Percentiles rank a stretch among this genome's conserved stretches.
Evolutionary conservation across 2,888 invertebrate genomes (phyloP).

Genomic region (Sarcophaga rosellei): DNA sequence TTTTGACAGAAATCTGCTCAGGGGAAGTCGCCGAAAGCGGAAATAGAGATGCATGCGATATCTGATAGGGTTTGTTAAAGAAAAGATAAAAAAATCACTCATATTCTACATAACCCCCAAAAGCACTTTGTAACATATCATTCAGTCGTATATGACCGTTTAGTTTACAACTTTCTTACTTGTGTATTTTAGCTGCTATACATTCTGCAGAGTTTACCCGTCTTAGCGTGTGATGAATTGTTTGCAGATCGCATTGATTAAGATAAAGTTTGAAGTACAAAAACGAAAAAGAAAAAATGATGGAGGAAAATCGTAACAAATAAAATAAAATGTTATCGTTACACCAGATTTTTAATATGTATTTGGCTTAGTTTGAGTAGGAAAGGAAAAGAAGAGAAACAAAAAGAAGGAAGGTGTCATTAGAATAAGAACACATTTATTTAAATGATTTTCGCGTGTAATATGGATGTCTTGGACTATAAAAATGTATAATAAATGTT

Average conservation of each 20-base stretch:
- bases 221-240: slow-evolving; percentile 77
- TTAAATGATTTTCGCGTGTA: neutral
- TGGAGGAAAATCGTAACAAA: neutral
- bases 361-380: neutral
- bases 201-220: slow-evolving; percentile 14
- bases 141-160: too few relatives aligned
- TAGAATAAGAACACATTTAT: slow-evolving; percentile 67
- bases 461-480: neutral
- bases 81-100: too few relatives aligned
- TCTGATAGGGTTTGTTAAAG: too few relatives aligned
- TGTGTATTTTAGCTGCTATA: neutral
- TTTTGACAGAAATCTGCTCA: too few relatives aligned
- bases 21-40: too few relatives aligned
- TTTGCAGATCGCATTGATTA: slow-evolving; percentile 74
- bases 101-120: too few relatives aligned
- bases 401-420: slow-evolving; percentile 71
- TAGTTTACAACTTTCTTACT: too few relatives aligned
- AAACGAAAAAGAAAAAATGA: neutral
- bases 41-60: too few relatives aligned
- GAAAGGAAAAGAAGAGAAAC: neutral
- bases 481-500: neutral
- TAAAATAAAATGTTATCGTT: slow-evolving; percentile 30
- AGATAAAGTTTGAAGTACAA: slow-evolving; percentile 70
- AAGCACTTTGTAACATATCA: too few relatives aligned
- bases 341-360: slow-evolving; percentile 8